A percentile compares a stretch with the other conserved stretches of the same genome.
phyloP scores from a whole-genome alignment of 2,797 vertebrate species.

The Percopsis omiscomaycus region DNA sequence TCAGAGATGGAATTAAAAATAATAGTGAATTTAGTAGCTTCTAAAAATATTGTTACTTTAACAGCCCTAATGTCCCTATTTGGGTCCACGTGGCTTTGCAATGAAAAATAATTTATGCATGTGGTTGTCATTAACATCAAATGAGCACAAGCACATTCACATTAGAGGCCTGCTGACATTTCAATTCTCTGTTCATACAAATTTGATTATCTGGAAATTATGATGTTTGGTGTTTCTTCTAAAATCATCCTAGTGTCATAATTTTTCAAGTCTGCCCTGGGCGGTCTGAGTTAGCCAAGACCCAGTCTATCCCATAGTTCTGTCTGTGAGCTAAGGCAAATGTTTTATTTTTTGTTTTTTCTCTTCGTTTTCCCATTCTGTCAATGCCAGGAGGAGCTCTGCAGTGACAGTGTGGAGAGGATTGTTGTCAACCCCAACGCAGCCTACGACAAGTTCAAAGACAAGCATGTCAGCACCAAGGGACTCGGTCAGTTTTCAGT shows the following conservation, averaged over 20 bases:
- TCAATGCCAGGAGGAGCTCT: slow-evolving; percentile 88
- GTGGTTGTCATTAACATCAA: too few relatives aligned
- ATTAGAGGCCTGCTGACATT: not conserved
- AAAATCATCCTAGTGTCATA: slow-evolving; percentile 19
- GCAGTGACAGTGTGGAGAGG: slow-evolving; percentile 94
- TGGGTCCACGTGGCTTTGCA: not conserved
- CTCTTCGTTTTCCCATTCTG: slow-evolving; percentile 27
- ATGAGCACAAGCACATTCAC: too few relatives aligned
- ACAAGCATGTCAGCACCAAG: slow-evolving; percentile 90
- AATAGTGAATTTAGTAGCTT: slow-evolving; percentile 23
- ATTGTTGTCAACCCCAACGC: slow-evolving; percentile 98
- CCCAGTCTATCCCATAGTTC: slow-evolving; percentile 18
- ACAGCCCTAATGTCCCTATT: slow-evolving; percentile 1
- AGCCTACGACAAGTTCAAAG: slow-evolving; percentile 96
- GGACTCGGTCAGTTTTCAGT: slow-evolving; percentile 83
- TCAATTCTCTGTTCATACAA: not conserved
- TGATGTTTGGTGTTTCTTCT: slow-evolving; percentile 31
- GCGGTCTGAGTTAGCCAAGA: slow-evolving; percentile 17
- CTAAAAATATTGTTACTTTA: slow-evolving; percentile 34
- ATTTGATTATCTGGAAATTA: slow-evolving; percentile 24
- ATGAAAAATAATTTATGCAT: not conserved
- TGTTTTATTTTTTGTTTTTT: not conserved
- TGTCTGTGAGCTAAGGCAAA: not conserved
- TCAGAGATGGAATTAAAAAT: slow-evolving; percentile 52
- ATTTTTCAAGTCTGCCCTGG: slow-evolving; percentile 36